A percentile compares a stretch with the other conserved stretches of the same genome.
phyloP scores from a whole-genome alignment of 2,113 vertebrate species.

The Onychorhynchus coronatus region DNA sequence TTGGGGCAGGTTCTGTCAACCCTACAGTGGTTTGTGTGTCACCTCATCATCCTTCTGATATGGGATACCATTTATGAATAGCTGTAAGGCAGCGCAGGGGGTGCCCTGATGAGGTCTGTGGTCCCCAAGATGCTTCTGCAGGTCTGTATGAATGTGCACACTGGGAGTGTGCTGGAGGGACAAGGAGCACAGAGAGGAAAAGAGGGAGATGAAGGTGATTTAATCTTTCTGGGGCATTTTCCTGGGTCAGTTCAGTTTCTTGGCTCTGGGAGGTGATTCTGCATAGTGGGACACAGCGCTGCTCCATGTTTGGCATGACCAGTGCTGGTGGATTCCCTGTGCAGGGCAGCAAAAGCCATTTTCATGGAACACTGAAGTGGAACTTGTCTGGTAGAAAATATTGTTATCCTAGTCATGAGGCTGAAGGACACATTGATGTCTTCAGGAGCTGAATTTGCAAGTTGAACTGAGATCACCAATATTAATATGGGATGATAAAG shows the following conservation, averaged over 20 bases:
- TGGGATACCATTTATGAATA: not conserved
- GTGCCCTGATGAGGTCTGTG: not conserved
- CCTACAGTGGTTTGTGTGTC: not conserved
- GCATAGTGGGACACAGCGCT: not conserved
- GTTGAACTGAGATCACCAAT: not conserved
- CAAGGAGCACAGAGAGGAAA: not conserved
- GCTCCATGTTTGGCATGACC: accelerated
- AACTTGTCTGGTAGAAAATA: not conserved
- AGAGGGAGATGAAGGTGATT: not conserved
- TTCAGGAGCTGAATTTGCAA: not conserved
- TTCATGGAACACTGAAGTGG: not conserved
- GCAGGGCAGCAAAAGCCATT: not conserved
- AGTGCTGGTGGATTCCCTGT: not conserved
- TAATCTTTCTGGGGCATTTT: not conserved
- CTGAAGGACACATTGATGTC: not conserved
- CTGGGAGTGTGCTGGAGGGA: not conserved
- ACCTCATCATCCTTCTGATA: not conserved
- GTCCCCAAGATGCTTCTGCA: not conserved
- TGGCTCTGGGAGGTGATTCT: not conserved
- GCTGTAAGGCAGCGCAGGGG: not conserved
- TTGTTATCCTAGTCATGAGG: not conserved
- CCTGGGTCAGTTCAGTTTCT: not conserved
- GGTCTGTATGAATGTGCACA: not conserved
- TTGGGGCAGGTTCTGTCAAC: not conserved
- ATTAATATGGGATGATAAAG: not conserved